These are phyloP conservation scores for Sebastes hopkinsi DNA, from an alignment of 2,797 vertebrate genomes.

Conservation along the genomic window DNA sequence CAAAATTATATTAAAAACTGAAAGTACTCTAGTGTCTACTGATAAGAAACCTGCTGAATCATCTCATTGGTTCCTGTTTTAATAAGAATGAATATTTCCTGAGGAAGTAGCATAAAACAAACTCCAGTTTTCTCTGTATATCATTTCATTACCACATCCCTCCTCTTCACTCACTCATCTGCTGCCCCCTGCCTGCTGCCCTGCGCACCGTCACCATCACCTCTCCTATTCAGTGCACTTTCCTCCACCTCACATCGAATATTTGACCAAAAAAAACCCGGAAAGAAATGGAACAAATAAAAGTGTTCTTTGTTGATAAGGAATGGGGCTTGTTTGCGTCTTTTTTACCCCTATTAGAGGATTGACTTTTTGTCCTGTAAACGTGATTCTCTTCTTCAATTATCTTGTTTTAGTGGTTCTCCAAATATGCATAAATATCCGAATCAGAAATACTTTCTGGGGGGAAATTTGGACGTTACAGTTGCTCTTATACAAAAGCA, in stretches of 20 bases:
- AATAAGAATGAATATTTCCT: background rate
- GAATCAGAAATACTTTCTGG: too few relatives aligned
- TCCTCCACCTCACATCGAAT: conserved; percentile 52
- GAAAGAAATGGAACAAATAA: conserved; percentile 69
- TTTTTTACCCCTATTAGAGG: background rate
- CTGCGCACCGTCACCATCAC: conserved; percentile 53
- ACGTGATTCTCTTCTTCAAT: background rate
- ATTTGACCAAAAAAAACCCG: conserved; percentile 59
- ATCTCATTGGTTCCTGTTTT: background rate
- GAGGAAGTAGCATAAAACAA: background rate
- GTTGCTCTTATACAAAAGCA: too few relatives aligned
- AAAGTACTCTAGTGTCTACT: background rate
- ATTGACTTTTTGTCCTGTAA: background rate
- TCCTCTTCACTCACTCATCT: conserved; percentile 24
- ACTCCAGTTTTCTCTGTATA: conserved; percentile 18
- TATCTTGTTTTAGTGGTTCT: background rate
- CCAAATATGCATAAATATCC: background rate
- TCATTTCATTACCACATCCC: background rate
- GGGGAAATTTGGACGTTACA: too few relatives aligned
- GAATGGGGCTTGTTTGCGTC: background rate
- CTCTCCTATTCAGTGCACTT: conserved; percentile 56
- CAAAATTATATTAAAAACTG: background rate
- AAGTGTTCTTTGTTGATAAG: conserved; percentile 67
- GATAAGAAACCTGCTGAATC: background rate
- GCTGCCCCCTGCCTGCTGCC: conserved; percentile 73